Conservation (phyloP, 2,888 invertebrate species). For the Cyclophora punctaria region DNA sequence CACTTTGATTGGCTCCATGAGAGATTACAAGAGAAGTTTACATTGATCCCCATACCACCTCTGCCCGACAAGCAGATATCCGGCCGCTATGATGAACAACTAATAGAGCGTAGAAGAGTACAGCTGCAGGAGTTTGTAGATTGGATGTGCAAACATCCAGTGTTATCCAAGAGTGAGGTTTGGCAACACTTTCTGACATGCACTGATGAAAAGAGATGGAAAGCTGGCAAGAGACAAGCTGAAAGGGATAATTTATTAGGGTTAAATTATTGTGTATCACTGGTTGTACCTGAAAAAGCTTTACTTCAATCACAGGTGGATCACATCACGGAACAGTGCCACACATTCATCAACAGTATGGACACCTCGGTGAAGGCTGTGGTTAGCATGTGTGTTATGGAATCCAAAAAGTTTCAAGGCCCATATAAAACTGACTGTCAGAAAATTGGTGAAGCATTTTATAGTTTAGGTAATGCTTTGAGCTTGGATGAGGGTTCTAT, state of each 20-base stretch:
- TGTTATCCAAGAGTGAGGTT: conserved; percentile 91
- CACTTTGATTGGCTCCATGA: conserved; percentile 99
- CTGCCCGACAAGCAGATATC: conserved; percentile 98
- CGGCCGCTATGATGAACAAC: conserved; percentile 96
- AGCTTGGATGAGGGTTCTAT: conserved; percentile 83
- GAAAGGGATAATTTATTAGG: conserved; percentile 95
- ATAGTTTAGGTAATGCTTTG: conserved; percentile 87
- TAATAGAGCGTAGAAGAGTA: conserved; percentile 94
- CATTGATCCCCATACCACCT: conserved; percentile 95
- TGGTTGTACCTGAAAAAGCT: conserved; percentile 88
- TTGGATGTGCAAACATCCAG: conserved; percentile 97
- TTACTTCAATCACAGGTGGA: conserved; percentile 85
- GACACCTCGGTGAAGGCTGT: conserved; percentile 91
- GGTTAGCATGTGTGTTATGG: conserved; percentile 86
- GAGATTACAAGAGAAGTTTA: conserved; percentile 93
- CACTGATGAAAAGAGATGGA: conserved; percentile 98
- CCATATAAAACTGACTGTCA: conserved; percentile 93
- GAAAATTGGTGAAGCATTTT: conserved; percentile 91
- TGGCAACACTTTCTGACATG: conserved; percentile 98
- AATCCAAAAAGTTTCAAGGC: conserved; percentile 89
- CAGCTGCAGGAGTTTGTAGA: conserved; percentile 97
- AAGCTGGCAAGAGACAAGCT: conserved; percentile 94
- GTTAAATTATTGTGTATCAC: conserved; percentile 91
- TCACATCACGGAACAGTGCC: conserved; percentile 87
- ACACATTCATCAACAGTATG: conserved; percentile 87